Conservation (phyloP, 2,888 invertebrate species). For the Acanthosepion esculentum region DNA sequence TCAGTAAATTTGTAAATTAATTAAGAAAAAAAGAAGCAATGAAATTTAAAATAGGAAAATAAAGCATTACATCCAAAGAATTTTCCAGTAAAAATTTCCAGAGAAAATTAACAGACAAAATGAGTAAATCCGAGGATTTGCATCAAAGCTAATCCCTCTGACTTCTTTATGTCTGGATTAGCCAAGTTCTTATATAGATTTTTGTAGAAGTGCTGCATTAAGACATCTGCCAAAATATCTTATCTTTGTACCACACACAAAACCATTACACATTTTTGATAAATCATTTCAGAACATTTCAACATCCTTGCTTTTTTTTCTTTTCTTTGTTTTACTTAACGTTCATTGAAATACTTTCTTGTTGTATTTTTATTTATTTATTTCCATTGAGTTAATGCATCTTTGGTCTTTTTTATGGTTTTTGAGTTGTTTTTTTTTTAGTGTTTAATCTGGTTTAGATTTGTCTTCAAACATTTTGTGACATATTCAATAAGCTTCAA, state of each 20-base stretch:
- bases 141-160: not conserved
- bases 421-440: not conserved
- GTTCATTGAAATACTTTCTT: not conserved
- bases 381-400: constrained; percentile 11
- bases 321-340: not conserved
- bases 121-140: not conserved
- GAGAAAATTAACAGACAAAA: not conserved
- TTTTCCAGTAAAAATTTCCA: not conserved
- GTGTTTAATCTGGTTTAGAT: not conserved
- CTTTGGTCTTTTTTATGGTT: not conserved
- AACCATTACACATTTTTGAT: constrained; percentile 4
- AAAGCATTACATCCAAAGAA: not conserved
- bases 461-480: not conserved
- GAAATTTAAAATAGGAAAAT: not conserved
- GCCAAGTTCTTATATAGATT: constrained; percentile 3
- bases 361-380: not conserved
- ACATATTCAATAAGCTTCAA: not conserved
- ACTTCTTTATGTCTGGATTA: constrained; percentile 33
- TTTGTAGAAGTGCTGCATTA: not conserved
- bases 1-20: too few relatives aligned
- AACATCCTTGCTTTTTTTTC: not conserved
- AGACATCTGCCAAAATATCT: constrained; percentile 33
- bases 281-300: constrained; percentile 21
- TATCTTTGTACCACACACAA: not conserved
- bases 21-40: too few relatives aligned